Percentiles rank a stretch among this genome's conserved stretches.
These are phyloP conservation scores for human (Homo sapiens) DNA, from an alignment of 2,113 vertebrate species.

Conservation along the genomic window DNA sequence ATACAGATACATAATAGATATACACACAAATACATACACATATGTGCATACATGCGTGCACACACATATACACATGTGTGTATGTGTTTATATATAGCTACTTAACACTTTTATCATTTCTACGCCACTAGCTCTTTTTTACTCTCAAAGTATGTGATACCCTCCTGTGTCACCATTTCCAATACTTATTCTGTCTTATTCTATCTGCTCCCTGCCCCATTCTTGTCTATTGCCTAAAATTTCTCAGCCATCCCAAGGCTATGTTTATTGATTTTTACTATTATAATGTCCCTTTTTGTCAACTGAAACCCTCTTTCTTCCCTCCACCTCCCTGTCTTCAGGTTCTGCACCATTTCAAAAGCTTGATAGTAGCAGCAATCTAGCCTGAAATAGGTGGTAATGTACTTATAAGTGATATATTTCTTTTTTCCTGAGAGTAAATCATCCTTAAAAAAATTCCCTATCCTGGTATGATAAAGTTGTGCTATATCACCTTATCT, in stretches of 20 bases:
- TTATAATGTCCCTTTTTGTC: neutral
- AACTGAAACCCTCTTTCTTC: neutral
- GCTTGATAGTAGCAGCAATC: neutral
- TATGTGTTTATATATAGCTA: neutral
- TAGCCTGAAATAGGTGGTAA: neutral
- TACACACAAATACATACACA: neutral
- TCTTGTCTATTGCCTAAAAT: neutral
- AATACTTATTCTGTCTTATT: neutral
- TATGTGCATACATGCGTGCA: neutral
- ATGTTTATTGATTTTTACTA: neutral
- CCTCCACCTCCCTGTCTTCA: neutral
- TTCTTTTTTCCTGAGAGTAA: neutral
- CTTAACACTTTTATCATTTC: neutral
- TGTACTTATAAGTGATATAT: neutral
- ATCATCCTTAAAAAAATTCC: neutral
- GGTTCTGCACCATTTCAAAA: neutral
- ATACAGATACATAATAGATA: neutral
- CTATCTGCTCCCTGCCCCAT: neutral
- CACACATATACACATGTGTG: neutral
- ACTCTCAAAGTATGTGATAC: neutral
- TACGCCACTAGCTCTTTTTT: neutral
- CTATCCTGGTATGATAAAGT: neutral
- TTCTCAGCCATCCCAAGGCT: neutral
- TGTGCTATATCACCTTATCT: neutral
- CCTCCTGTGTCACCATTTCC: neutral